A percentile compares a stretch with the other conserved stretches of the same genome.
Evolutionary conservation across 2,797 vertebrate species (phyloP).

Genomic region (Phylloscopus collybita): DNA sequence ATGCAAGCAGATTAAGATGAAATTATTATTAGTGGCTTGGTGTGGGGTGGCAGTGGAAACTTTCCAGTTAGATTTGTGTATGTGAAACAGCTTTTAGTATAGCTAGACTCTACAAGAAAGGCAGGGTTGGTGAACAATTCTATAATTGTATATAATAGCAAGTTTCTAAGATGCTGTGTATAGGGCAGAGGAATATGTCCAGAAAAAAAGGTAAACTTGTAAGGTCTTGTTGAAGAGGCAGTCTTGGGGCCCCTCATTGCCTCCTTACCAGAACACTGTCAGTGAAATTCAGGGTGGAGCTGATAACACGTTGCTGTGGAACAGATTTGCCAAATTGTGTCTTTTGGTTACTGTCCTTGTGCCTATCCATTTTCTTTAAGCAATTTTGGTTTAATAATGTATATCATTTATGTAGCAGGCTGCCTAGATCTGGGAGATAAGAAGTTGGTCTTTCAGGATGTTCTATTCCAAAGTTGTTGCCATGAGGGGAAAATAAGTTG

Average conservation of each 20-base stretch:
- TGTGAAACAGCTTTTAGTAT: background rate
- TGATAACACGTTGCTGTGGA: background rate
- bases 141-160: background rate
- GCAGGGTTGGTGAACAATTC: background rate
- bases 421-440: background rate
- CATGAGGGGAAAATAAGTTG: background rate
- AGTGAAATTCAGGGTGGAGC: background rate
- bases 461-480: background rate
- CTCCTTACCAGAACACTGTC: background rate
- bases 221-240: background rate
- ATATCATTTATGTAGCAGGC: rapidly evolving
- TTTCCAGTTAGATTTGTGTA: background rate
- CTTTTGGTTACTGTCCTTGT: background rate
- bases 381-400: background rate
- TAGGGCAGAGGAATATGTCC: background rate
- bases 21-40: background rate
- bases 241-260: background rate
- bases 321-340: background rate
- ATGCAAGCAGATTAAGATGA: background rate
- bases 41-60: background rate
- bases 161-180: background rate
- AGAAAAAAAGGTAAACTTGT: background rate
- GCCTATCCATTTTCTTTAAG: background rate
- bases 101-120: background rate
- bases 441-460: background rate